phyloP scores from a whole-genome alignment of 2,113 vertebrate species.

The Pungitius pungitius region DNA sequence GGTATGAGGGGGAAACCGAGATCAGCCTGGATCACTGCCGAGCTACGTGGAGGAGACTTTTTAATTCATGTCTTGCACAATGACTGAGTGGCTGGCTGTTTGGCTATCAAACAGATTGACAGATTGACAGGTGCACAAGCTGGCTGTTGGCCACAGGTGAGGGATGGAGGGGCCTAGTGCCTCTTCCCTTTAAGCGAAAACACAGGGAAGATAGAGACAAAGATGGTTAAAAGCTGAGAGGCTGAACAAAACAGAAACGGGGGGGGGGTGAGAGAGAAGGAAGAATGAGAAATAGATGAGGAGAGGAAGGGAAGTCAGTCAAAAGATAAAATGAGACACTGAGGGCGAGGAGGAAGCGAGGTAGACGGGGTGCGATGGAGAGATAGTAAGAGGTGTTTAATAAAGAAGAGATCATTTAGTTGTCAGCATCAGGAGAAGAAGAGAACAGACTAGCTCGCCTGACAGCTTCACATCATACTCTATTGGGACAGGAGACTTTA shows the following conservation, averaged over 20 bases:
- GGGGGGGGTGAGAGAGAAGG: slow-evolving; percentile 12
- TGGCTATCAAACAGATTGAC: slow-evolving; percentile 65
- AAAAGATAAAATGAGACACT: slow-evolving; percentile 69
- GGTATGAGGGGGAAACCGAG: slow-evolving; percentile 34
- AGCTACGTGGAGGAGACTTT: slow-evolving; percentile 63
- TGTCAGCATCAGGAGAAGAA: slow-evolving; percentile 75
- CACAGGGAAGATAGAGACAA: slow-evolving; percentile 33
- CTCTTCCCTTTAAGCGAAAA: slow-evolving; percentile 20
- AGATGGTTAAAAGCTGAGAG: slow-evolving; percentile 24
- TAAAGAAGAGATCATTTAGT: slow-evolving; percentile 83
- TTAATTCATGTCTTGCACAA: slow-evolving; percentile 74
- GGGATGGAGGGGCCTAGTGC: slow-evolving; percentile 30
- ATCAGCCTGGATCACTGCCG: slow-evolving; percentile 63
- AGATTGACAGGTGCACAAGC: slow-evolving; percentile 56
- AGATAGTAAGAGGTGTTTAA: slow-evolving; percentile 82
- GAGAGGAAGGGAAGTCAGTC: slow-evolving; percentile 66
- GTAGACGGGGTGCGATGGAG: slow-evolving; percentile 59
- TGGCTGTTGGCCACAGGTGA: slow-evolving; percentile 51
- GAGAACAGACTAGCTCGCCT: slow-evolving; percentile 52
- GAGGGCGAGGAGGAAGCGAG: slow-evolving; percentile 59
- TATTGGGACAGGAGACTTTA: slow-evolving; percentile 60
- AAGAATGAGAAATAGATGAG: slow-evolving; percentile 58
- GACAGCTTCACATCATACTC: slow-evolving; percentile 70
- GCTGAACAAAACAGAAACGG: slow-evolving; percentile 8
- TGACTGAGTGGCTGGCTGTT: slow-evolving; percentile 56